Conservation (phyloP, 2,797 vertebrate genomes). For the Acanthornis magna region DNA sequence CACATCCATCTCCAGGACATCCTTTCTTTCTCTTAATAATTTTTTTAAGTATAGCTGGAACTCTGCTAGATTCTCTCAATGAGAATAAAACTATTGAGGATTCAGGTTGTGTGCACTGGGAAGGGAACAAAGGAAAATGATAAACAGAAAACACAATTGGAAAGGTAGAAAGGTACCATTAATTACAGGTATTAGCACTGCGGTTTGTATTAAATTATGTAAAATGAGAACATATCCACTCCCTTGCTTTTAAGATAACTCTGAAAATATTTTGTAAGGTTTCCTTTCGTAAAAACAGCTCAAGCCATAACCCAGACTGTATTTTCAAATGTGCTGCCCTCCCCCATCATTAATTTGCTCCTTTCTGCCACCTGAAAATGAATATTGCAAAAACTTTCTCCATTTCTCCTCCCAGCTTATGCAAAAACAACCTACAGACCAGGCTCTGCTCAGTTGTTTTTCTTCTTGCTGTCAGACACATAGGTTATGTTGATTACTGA, state of each 20-base stretch:
- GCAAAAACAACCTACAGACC: neutral
- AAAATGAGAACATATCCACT: neutral
- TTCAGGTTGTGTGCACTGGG: neutral
- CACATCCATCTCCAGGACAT: neutral
- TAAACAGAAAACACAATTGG: neutral
- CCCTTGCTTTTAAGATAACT: neutral
- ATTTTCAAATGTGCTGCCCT: neutral
- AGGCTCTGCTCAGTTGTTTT: neutral
- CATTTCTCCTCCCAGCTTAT: neutral
- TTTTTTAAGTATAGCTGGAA: neutral
- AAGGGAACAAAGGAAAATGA: neutral
- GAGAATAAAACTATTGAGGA: neutral
- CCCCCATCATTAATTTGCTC: neutral
- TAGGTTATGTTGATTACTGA: neutral
- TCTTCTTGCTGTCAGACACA: neutral
- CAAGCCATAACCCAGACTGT: neutral
- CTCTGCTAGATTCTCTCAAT: neutral
- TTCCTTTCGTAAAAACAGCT: neutral
- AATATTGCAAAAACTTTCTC: neutral
- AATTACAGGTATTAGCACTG: neutral
- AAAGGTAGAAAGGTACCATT: neutral
- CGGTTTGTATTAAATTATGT: neutral
- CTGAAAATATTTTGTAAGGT: neutral
- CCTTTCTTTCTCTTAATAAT: neutral
- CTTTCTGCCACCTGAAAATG: neutral